Evolutionary conservation across 2,113 vertebrate genomes (phyloP), one percentile per base, ranked within the genome.

Genomic region (Corvus moneduloides): DNA sequence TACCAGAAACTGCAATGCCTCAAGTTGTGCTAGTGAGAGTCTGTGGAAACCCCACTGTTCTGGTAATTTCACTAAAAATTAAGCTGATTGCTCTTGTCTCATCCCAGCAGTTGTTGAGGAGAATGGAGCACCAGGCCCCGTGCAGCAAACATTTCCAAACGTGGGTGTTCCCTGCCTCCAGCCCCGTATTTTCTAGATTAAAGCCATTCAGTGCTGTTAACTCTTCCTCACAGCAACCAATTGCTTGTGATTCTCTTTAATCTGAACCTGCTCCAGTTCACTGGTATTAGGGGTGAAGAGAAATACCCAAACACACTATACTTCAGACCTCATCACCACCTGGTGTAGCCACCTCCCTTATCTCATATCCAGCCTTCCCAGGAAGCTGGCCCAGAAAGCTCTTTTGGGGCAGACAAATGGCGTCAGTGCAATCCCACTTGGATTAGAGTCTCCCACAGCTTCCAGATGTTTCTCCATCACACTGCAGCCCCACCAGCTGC

Each of bases 91-190:
- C 26, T 73, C 80, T 58, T 35, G 1, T 82, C 64, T 78, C 48
- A 22, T 28, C 43, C 37, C 5, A 1, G 61, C 16, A 69, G 43
- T 41, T 51, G n/a, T 3, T 6, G 51, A 78, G 18, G 22, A 72
- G 54, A 88, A 41, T 18, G 22, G 46, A 86, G 43, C 33, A 87
- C 41, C 0, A 1, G 52, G 48, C 20, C 15, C 30, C 0, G 0
- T n/a, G 51, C 46, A 86, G 62, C 39, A 80, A 83, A 73, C 3
- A 3, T 15, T 85, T 88, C 71, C 2, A 9, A 69, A 73, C 5
- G 37, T 52, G 59, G 35, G 49, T 49, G 55, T 77, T 94, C 43
- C 68, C 58, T 62, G 23, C 44, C 63, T 83, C 52, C 22, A 33
- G n/a, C 21, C 75, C 62, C 0, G 0, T 19, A 6, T 77, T 90